Evolutionary conservation across 2,113 vertebrate genomes (phyloP).

Genomic region (Crotalus helleri): DNA sequence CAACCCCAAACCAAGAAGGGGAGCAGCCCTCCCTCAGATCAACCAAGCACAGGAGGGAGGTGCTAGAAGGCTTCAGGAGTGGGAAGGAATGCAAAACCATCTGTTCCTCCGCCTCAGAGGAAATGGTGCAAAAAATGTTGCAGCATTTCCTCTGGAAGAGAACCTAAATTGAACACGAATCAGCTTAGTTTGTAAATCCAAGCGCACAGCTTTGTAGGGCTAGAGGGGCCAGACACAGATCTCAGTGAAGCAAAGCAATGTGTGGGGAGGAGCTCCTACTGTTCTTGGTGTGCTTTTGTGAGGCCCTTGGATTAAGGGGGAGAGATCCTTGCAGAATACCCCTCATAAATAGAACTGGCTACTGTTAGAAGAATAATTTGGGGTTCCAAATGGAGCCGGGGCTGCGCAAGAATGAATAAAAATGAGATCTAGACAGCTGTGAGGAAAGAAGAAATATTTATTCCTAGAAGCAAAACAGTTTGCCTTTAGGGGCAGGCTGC

Average conservation of each 20-base stretch:
- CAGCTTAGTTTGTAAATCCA: neutral
- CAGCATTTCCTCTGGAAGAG: neutral
- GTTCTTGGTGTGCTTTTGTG: neutral
- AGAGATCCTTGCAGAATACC: neutral
- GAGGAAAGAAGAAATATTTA: neutral
- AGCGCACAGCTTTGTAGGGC: neutral
- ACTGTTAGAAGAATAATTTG: neutral
- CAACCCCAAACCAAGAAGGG: neutral
- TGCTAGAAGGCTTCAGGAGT: neutral
- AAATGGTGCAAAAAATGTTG: neutral
- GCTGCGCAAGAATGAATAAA: neutral
- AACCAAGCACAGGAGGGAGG: neutral
- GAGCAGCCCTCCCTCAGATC: neutral
- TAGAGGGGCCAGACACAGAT: neutral
- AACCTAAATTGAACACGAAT: neutral
- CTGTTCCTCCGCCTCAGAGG: neutral
- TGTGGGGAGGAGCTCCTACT: neutral
- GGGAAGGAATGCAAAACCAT: neutral
- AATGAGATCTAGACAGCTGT: neutral
- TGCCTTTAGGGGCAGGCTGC: neutral
- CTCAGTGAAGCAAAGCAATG: neutral
- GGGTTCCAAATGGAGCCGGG: neutral
- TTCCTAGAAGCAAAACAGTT: neutral
- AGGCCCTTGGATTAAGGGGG: neutral
- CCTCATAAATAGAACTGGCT: neutral